Evolutionary conservation across 2,888 invertebrate genomes (phyloP).

Genomic region (Scotopteryx bipunctaria): DNA sequence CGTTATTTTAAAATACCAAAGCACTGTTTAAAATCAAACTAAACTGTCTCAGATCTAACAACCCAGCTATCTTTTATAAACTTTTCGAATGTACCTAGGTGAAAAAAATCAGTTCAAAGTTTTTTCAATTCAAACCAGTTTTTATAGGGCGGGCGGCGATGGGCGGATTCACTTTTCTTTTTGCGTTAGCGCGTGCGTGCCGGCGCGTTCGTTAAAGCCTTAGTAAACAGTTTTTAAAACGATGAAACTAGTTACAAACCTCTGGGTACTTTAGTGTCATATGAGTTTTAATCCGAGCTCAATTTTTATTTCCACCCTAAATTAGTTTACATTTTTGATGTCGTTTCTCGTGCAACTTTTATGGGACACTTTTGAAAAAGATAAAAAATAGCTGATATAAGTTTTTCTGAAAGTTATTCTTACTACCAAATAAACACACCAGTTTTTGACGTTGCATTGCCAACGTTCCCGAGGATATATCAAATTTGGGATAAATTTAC

Average conservation of each 20-base stretch:
- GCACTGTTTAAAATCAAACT: not conserved
- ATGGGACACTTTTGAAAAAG: too few species aligned
- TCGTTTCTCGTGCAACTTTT: too few species aligned
- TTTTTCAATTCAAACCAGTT: slow-evolving; percentile 37
- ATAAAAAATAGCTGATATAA: too few species aligned
- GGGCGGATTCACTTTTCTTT: slow-evolving; percentile 47
- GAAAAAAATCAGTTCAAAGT: slow-evolving; percentile 21
- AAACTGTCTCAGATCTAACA: not conserved
- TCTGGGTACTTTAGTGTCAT: slow-evolving; percentile 34
- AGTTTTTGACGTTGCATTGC: too few species aligned
- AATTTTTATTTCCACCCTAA: not conserved
- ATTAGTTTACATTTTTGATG: too few species aligned
- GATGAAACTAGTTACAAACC: slow-evolving; percentile 43
- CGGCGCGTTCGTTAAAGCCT: slow-evolving; percentile 49
- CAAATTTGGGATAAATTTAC: too few species aligned
- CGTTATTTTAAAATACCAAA: too few species aligned
- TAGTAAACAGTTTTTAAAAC: slow-evolving; percentile 49
- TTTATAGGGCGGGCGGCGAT: slow-evolving; percentile 41
- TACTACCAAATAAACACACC: too few species aligned
- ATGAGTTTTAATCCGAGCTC: slow-evolving; percentile 19
- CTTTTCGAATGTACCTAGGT: slow-evolving; percentile 7
- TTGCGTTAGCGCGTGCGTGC: slow-evolving; percentile 50
- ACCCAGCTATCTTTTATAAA: not conserved
- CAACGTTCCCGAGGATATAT: too few species aligned
- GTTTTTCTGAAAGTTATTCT: too few species aligned